Conservation (phyloP, 2,113 vertebrate genomes). For the Nycticebus coucang region DNA sequence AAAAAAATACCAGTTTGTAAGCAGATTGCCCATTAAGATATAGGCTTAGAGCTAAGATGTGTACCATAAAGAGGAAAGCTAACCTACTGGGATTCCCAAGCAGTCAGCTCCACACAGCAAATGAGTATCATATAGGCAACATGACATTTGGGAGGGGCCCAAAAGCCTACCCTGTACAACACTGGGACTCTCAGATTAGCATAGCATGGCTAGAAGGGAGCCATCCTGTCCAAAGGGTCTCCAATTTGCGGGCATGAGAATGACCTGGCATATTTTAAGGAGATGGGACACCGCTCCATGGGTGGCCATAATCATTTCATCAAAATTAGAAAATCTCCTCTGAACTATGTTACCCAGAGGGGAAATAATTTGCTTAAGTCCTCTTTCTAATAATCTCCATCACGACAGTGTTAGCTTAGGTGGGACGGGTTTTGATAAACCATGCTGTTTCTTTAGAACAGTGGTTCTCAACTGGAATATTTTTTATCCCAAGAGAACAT, state of each 20-base stretch:
- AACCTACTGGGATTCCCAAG: neutral
- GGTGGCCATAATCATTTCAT: neutral
- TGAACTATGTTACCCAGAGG: neutral
- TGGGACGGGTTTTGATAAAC: neutral
- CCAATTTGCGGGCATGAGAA: neutral
- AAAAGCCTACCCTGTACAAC: neutral
- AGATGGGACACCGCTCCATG: fast-evolving
- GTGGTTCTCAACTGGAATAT: neutral
- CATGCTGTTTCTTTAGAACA: neutral
- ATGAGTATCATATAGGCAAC: neutral
- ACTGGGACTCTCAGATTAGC: neutral
- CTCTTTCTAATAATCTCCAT: neutral
- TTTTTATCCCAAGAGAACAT: neutral
- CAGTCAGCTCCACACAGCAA: neutral
- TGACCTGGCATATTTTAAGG: neutral
- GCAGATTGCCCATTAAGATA: neutral
- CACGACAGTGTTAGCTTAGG: too few relatives aligned
- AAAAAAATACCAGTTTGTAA: neutral
- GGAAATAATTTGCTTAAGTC: neutral
- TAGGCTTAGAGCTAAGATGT: neutral
- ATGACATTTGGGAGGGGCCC: neutral
- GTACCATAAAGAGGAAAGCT: neutral
- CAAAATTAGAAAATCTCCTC: neutral
- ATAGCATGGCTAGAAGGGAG: neutral
- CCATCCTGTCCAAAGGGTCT: neutral